These are phyloP conservation scores for Cyprinodon variegatus DNA, from an alignment of 2,113 vertebrate genomes.

Conservation along the genomic window DNA sequence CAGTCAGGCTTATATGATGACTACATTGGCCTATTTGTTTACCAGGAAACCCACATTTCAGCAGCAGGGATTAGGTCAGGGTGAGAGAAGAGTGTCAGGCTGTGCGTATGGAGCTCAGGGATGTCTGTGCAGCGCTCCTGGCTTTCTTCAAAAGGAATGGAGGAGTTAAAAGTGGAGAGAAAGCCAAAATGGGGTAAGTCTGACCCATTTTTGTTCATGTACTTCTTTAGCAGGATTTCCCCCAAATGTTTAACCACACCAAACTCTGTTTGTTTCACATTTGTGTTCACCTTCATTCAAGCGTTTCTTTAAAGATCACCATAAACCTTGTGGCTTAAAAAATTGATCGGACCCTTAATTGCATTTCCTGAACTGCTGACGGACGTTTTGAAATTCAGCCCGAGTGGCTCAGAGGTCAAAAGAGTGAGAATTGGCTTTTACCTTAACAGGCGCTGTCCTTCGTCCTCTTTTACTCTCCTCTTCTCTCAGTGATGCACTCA, in stretches of 20 bases:
- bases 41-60: constrained; percentile 57
- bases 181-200: constrained; percentile 64
- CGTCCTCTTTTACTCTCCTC: constrained; percentile 25
- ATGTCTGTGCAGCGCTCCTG: constrained; percentile 45
- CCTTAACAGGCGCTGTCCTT: constrained; percentile 18
- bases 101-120: constrained; percentile 56
- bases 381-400: constrained; percentile 64
- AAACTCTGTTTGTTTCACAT: background rate
- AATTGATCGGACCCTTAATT: constrained; percentile 72
- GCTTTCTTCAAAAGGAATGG: constrained; percentile 39
- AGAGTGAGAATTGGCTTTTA: constrained; percentile 51
- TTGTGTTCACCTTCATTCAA: background rate
- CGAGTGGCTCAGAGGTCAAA: constrained; percentile 35
- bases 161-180: constrained; percentile 18
- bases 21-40: constrained; percentile 65
- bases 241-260: background rate
- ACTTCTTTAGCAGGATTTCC: constrained; percentile 14
- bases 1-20: constrained; percentile 68
- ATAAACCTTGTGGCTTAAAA: constrained; percentile 45
- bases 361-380: constrained; percentile 62
- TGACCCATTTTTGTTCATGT: constrained; percentile 20
- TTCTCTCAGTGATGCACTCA: constrained; percentile 41
- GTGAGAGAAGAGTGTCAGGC: constrained; percentile 10
- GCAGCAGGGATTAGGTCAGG: constrained; percentile 37
- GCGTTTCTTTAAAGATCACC: constrained; percentile 25